Percentiles rank a stretch among this genome's conserved stretches.
These are phyloP conservation scores for Ptiloglossa arizonensis DNA, from an alignment of 1,140 invertebrate species.

Conservation along the genomic window DNA sequence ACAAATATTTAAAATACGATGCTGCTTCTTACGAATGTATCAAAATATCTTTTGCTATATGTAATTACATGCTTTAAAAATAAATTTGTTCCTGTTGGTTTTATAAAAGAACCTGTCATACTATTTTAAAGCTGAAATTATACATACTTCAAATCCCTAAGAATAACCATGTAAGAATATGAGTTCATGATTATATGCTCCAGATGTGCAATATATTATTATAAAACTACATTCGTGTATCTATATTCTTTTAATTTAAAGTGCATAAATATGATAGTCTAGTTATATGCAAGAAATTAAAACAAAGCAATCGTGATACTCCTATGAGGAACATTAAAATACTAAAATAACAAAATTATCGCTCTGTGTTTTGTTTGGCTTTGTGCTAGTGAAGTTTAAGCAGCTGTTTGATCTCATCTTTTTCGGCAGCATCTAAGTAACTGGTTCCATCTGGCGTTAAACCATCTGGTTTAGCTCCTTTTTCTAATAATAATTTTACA, in stretches of 20 bases:
- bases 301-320: constrained; percentile 76
- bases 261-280: constrained; percentile 66
- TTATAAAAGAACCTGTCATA: constrained; percentile 43
- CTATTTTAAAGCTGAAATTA: constrained; percentile 57
- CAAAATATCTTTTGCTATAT: constrained; percentile 56
- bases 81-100: constrained; percentile 40
- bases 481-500: constrained; percentile 93
- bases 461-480: constrained; percentile 92
- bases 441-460: constrained; percentile 92
- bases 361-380: constrained; percentile 70
- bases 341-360: constrained; percentile 78
- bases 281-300: constrained; percentile 71
- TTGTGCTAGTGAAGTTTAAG: constrained; percentile 80
- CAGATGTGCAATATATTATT: constrained; percentile 63
- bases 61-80: constrained; percentile 46
- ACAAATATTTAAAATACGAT: constrained; percentile 52
- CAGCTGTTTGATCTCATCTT: constrained; percentile 93
- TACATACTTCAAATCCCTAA: constrained; percentile 46
- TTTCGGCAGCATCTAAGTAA: constrained; percentile 95
- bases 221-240: constrained; percentile 57
- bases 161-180: constrained; percentile 55
- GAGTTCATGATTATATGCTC: constrained; percentile 56
- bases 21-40: constrained; percentile 58
- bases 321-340: constrained; percentile 79
- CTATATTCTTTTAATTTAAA: constrained; percentile 61